phyloP scores from a whole-genome alignment of 2,797 vertebrate species.

The Hozukius guyotensis region DNA sequence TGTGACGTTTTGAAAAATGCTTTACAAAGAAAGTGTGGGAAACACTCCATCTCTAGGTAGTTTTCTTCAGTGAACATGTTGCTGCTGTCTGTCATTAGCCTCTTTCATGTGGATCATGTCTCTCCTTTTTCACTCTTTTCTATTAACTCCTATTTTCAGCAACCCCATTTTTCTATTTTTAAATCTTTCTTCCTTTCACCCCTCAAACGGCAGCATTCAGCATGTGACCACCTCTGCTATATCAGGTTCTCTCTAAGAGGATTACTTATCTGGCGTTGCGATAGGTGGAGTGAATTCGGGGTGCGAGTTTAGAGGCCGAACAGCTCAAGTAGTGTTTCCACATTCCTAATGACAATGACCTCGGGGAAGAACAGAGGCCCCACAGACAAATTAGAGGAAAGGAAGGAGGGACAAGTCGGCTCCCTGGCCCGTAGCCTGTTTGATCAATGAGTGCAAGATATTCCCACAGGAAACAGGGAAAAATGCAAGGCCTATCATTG shows the following conservation, averaged over 20 bases:
- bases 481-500: slow-evolving; percentile 4
- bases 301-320: background rate
- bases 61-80: background rate
- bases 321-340: slow-evolving; percentile 21
- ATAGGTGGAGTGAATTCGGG: slow-evolving; percentile 39
- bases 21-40: background rate
- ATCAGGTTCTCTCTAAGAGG: slow-evolving; percentile 53
- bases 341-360: slow-evolving; percentile 40
- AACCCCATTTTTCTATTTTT: background rate
- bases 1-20: background rate
- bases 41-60: background rate
- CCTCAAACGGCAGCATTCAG: background rate
- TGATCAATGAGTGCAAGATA: slow-evolving; percentile 20
- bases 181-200: background rate
- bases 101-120: background rate
- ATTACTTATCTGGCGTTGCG: slow-evolving; percentile 42
- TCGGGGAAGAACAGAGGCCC: slow-evolving; percentile 15
- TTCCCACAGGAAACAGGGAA: slow-evolving; percentile 29
- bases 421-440: slow-evolving; percentile 11
- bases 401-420: background rate
- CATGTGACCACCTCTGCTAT: slow-evolving; percentile 23
- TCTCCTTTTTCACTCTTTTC: background rate
- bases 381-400: slow-evolving; percentile 30
- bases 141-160: background rate
- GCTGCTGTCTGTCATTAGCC: background rate